Conservation (phyloP, 2,888 invertebrate genomes). For the Pyrgus malvae region DNA sequence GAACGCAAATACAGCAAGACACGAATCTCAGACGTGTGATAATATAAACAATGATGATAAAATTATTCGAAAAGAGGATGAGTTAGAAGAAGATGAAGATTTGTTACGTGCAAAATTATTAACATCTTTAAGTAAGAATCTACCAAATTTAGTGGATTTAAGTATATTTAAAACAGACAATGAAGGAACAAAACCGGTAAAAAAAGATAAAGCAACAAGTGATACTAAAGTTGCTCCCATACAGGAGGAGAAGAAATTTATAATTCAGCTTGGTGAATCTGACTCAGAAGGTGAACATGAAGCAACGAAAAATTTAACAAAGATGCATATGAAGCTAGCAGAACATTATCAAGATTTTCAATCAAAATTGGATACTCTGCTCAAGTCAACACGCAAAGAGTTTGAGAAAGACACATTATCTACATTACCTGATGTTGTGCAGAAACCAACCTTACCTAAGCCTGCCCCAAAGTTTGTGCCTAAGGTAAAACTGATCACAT, state of each 20-base stretch:
- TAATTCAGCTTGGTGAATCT: constrained; percentile 68
- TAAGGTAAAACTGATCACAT: constrained; percentile 53
- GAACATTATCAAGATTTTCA: constrained; percentile 67
- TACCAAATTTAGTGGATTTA: constrained; percentile 63
- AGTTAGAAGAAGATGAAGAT: constrained; percentile 83
- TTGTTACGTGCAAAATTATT: constrained; percentile 81
- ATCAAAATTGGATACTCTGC: constrained; percentile 66
- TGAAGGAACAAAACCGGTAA: constrained; percentile 34
- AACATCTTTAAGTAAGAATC: constrained; percentile 82
- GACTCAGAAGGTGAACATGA: constrained; percentile 78
- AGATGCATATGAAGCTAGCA: constrained; percentile 74
- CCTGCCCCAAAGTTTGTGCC: constrained; percentile 64
- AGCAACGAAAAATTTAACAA: constrained; percentile 74
- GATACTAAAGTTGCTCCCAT: too few species aligned
- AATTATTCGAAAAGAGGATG: constrained; percentile 44
- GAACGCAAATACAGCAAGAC: constrained; percentile 5
- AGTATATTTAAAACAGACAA: constrained; percentile 43
- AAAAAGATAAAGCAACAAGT: constrained; percentile 26
- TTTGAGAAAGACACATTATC: constrained; percentile 61
- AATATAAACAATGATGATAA: neutral
- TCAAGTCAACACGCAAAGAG: constrained; percentile 69
- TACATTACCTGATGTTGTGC: constrained; percentile 54
- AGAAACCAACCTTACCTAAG: constrained; percentile 47
- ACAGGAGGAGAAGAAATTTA: constrained; percentile 65
- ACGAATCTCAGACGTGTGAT: constrained; percentile 2